A percentile compares a stretch with the other conserved stretches of the same genome.
Conservation (phyloP, 2,113 vertebrate genomes). For the Eidolon helvum region DNA sequence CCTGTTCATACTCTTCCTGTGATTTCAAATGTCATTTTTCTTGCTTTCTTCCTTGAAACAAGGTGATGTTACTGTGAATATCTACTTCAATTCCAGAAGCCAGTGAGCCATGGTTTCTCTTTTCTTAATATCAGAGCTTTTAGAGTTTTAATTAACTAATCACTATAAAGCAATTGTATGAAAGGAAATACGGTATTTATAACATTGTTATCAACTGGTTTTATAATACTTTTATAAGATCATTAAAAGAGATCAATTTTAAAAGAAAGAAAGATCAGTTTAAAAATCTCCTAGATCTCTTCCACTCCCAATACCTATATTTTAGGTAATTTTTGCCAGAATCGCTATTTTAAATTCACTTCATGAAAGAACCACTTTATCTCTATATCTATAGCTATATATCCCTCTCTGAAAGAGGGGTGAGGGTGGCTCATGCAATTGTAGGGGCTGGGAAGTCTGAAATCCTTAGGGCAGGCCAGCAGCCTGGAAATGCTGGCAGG, state of each 20-base stretch:
- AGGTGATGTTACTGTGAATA: slow-evolving; percentile 43
- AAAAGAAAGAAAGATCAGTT: too few species aligned
- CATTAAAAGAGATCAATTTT: slow-evolving; percentile 25
- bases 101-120: slow-evolving; percentile 59
- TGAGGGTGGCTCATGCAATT: neutral
- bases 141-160: slow-evolving; percentile 63
- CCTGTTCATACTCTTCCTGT: slow-evolving; percentile 47
- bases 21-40: slow-evolving; percentile 66
- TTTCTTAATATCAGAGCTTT: slow-evolving; percentile 56
- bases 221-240: slow-evolving; percentile 31
- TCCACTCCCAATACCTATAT: neutral
- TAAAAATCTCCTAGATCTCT: neutral
- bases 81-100: slow-evolving; percentile 62
- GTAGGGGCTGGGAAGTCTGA: neutral
- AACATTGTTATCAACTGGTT: slow-evolving; percentile 47
- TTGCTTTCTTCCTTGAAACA: slow-evolving; percentile 66
- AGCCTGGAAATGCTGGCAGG: neutral
- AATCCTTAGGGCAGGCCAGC: neutral
- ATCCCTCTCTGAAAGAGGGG: neutral
- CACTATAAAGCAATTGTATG: slow-evolving; percentile 45
- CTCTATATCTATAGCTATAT: neutral
- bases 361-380: slow-evolving; percentile 60
- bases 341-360: slow-evolving; percentile 30
- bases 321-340: slow-evolving; percentile 52
- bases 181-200: slow-evolving; percentile 58